Evolutionary conservation across 2,797 vertebrate species (phyloP).

Genomic region (Trichosurus vulpecula): DNA sequence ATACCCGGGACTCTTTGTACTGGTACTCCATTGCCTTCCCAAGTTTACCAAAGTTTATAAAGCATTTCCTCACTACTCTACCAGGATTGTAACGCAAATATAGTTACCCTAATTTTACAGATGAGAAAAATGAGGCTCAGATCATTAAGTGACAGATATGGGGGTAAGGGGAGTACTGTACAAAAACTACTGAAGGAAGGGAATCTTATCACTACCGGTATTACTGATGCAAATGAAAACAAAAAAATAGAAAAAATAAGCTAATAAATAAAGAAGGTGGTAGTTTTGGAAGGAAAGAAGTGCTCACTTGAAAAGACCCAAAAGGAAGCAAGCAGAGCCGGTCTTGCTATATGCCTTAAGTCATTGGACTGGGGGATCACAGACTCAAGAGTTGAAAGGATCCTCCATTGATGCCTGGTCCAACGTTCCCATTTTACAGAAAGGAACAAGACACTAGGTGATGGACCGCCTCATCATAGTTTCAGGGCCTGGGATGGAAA

Average conservation of each 20-base stretch:
- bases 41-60: background rate
- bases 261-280: background rate
- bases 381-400: background rate
- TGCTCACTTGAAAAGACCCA: background rate
- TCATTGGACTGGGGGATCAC: background rate
- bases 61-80: background rate
- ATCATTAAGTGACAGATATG: background rate
- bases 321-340: background rate
- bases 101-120: background rate
- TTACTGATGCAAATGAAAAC: background rate
- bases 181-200: background rate
- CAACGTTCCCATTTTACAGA: background rate
- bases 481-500: background rate
- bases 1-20: background rate
- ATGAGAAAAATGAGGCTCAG: background rate
- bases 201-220: background rate
- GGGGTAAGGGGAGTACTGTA: background rate
- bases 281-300: background rate
- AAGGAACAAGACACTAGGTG: background rate
- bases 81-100: background rate
- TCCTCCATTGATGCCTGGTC: rapidly evolving
- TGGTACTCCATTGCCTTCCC: background rate
- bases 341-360: background rate
- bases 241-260: background rate
- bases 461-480: background rate